Percentiles rank a stretch among this genome's conserved stretches.
Evolutionary conservation across 23 tunicate species (phyloP).

Genomic region (Trididemnum miniatum): DNA sequence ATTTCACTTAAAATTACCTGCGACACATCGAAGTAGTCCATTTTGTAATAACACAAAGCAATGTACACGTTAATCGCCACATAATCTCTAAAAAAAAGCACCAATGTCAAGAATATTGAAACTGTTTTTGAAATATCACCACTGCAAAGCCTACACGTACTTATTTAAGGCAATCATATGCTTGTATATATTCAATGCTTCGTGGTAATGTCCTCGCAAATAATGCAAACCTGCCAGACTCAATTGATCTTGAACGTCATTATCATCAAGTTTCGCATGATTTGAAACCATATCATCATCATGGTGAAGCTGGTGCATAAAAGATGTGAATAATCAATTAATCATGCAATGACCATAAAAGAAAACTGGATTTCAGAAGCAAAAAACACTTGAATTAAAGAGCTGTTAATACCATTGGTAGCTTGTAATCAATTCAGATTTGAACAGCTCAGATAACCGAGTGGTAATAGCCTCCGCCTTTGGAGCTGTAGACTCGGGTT

Average conservation of each 20-base stretch:
- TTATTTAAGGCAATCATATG: constrained; percentile 27
- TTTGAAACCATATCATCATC: constrained; percentile 60
- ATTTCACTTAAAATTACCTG: too few relatives aligned
- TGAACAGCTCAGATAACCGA: too few relatives aligned
- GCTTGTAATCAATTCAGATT: too few relatives aligned
- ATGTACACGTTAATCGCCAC: constrained; percentile 92
- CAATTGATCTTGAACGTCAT: constrained; percentile 90
- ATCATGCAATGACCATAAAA: too few relatives aligned
- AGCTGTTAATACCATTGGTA: too few relatives aligned
- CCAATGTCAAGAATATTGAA: not conserved
- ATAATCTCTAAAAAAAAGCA: constrained; percentile 46
- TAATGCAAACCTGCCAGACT: constrained; percentile 90
- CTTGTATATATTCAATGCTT: constrained; percentile 92
- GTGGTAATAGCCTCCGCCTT: too few relatives aligned
- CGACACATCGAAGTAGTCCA: constrained; percentile 95
- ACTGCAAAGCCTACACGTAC: constrained; percentile 21
- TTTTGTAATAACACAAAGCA: constrained; percentile 94
- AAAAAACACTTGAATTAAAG: too few relatives aligned
- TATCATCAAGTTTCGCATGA: constrained; percentile 72
- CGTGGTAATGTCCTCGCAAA: constrained; percentile 91
- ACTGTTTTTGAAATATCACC: not conserved
- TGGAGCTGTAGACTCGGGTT: too few relatives aligned
- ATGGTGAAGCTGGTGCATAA: constrained; percentile 69
- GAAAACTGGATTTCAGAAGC: too few relatives aligned
- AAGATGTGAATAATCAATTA: too few relatives aligned